Conservation (phyloP, 92 coral and sea anemone genomes). For the Paramuricea clavata region DNA sequence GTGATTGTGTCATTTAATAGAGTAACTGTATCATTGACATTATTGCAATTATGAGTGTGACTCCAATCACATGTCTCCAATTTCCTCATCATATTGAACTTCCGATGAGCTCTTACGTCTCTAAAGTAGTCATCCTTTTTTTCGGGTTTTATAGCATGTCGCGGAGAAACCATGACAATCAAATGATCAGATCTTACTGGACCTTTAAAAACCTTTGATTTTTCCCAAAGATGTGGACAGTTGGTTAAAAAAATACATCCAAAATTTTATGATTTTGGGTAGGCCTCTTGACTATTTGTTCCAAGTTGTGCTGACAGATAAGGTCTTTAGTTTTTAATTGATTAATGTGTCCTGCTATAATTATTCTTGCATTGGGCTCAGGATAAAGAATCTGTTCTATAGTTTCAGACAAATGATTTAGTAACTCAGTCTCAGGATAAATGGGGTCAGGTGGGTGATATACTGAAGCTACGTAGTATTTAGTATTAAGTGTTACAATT, state of each 20-base stretch:
- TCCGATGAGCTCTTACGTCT: constrained; percentile 72
- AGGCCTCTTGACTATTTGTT: constrained; percentile 60
- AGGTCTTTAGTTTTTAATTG: constrained; percentile 64
- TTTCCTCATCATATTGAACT: constrained; percentile 60
- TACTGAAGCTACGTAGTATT: constrained; percentile 61
- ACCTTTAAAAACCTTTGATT: constrained; percentile 63
- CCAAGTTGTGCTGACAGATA: constrained; percentile 66
- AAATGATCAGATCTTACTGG: constrained; percentile 73
- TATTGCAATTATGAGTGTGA: constrained; percentile 28
- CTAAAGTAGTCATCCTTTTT: constrained; percentile 63
- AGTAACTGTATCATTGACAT: constrained; percentile 44
- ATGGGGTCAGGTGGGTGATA: constrained; percentile 71
- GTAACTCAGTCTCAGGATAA: constrained; percentile 54
- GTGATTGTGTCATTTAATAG: constrained; percentile 47
- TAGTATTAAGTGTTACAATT: constrained; percentile 48
- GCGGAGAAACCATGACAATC: constrained; percentile 60
- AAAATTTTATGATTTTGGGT: constrained; percentile 68
- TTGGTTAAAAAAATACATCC: constrained; percentile 73
- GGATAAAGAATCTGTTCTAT: constrained; percentile 41
- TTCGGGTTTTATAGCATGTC: constrained; percentile 52
- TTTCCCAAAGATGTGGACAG: constrained; percentile 69
- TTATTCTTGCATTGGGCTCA: constrained; percentile 46
- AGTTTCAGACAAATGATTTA: constrained; percentile 55
- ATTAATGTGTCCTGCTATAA: constrained; percentile 70
- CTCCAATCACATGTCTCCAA: constrained; percentile 65